phyloP scores from a whole-genome alignment of 2,113 vertebrate species.

The Platichthys flesus region DNA sequence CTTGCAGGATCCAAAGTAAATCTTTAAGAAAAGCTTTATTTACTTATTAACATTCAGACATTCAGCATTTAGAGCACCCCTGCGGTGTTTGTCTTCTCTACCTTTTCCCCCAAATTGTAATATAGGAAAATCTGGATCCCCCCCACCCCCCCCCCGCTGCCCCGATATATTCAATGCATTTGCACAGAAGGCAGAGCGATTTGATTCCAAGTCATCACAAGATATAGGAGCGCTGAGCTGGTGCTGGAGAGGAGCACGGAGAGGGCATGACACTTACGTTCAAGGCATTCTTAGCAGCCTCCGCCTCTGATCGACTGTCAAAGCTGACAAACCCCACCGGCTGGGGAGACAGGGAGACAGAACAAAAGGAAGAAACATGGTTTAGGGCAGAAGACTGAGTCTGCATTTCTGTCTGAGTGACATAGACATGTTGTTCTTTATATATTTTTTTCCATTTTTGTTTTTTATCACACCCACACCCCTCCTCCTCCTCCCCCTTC shows the following conservation, averaged over 20 bases:
- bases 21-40: constrained; percentile 39
- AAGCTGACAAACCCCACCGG: constrained; percentile 99
- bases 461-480: constrained; percentile 29
- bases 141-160: neutral
- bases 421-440: constrained; percentile 65
- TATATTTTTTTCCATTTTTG: constrained; percentile 24
- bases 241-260: constrained; percentile 51
- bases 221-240: constrained; percentile 47
- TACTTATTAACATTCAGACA: constrained; percentile 22
- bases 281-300: constrained; percentile 96
- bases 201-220: constrained; percentile 42
- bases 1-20: constrained; percentile 55
- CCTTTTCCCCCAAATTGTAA: neutral
- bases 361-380: constrained; percentile 74
- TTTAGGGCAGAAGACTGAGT: constrained; percentile 78
- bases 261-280: constrained; percentile 87
- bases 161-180: constrained; percentile 14
- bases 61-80: constrained; percentile 4
- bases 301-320: constrained; percentile 94
- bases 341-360: constrained; percentile 82
- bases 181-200: constrained; percentile 33
- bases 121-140: constrained; percentile 15
- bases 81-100: constrained; percentile 2
- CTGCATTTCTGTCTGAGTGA: constrained; percentile 78
- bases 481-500: neutral